Evolutionary conservation across 2,888 invertebrate species (phyloP).

Genomic region (Lasioglossum morio): DNA sequence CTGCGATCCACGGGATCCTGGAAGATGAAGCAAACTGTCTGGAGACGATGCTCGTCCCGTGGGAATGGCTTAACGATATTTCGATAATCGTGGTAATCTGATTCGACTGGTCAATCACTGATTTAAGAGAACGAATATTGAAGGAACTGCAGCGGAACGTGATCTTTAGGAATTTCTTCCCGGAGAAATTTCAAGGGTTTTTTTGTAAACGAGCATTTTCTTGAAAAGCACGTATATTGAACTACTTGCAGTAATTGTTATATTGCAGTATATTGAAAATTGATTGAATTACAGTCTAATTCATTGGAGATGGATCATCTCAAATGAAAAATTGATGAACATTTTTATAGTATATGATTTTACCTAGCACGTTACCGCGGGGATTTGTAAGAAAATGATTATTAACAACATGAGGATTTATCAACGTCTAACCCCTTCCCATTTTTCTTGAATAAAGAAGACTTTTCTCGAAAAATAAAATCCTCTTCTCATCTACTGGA

Average conservation of each 20-base stretch:
- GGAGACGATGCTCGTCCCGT: neutral
- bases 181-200: neutral
- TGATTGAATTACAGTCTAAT: neutral
- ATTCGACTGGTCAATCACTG: slow-evolving; percentile 8
- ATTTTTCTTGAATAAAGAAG: neutral
- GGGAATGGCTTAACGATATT: slow-evolving; percentile 42
- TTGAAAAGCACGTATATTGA: neutral
- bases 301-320: neutral
- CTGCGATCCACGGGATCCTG: slow-evolving; percentile 32
- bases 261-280: neutral
- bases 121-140: neutral
- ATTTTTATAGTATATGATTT: neutral
- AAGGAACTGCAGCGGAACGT: neutral
- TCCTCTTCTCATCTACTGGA: neutral
- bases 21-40: neutral
- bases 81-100: slow-evolving; percentile 53
- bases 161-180: neutral
- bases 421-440: too few species aligned
- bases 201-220: neutral
- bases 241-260: neutral
- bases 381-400: too few species aligned
- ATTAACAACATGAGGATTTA: too few species aligned
- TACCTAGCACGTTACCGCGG: neutral
- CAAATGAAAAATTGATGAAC: neutral
- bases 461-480: neutral